Conservation (phyloP, 2,888 invertebrate species). For the Ophioninae sp. region DNA sequence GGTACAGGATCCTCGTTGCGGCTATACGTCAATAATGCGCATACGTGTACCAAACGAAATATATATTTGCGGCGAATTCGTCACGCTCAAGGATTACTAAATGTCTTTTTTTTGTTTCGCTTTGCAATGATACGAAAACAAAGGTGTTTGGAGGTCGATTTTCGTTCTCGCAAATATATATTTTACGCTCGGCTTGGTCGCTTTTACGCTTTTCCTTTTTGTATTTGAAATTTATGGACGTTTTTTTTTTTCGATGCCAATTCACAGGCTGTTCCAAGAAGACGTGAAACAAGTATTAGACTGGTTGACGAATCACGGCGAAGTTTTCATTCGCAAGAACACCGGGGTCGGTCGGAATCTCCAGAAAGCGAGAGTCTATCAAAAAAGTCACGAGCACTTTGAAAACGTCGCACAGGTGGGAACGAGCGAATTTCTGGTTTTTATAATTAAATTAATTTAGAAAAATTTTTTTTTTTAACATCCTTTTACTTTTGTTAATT, state of each 20-base stretch:
- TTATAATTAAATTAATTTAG: not conserved
- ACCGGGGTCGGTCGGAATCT: slow-evolving; percentile 98
- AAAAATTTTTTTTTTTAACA: not conserved
- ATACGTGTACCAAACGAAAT: slow-evolving; percentile 4
- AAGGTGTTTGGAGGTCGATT: not conserved
- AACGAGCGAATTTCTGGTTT: not conserved
- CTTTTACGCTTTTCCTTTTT: slow-evolving; percentile 32
- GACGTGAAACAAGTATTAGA: slow-evolving; percentile 98
- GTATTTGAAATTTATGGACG: not conserved
- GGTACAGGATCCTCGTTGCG: slow-evolving; percentile 73
- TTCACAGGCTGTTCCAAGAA: slow-evolving; percentile 92
- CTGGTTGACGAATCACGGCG: slow-evolving; percentile 98
- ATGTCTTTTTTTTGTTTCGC: not conserved
- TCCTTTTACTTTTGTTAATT: no score
- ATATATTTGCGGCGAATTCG: not conserved
- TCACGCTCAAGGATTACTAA: not conserved
- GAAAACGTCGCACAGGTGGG: slow-evolving; percentile 97
- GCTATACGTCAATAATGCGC: slow-evolving; percentile 41
- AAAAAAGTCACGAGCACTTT: slow-evolving; percentile 99
- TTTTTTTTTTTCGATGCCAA: slow-evolving; percentile 24
- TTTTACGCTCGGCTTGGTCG: slow-evolving; percentile 56
- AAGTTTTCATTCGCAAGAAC: slow-evolving; percentile 97
- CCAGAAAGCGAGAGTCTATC: slow-evolving; percentile 96
- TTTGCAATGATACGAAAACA: not conserved
- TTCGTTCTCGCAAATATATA: slow-evolving; percentile 7